These are phyloP conservation scores for Phrixothrix hirtus DNA, from an alignment of 2,888 invertebrate genomes.

Conservation along the genomic window DNA sequence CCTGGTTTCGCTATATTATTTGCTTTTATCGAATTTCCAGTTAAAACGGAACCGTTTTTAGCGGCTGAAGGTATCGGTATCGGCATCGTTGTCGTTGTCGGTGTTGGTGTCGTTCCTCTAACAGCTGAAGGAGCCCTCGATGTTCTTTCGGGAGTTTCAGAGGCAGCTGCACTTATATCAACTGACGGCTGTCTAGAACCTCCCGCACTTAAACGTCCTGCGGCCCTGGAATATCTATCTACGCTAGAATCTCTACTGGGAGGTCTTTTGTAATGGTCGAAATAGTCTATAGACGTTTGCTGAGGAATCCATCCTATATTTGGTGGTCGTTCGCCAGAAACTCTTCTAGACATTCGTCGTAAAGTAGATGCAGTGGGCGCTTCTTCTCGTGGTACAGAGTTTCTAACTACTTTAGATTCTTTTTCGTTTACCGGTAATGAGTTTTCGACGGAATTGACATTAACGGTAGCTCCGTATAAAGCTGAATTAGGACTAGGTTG, in stretches of 20 bases:
- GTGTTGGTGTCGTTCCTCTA: slow-evolving; percentile 60
- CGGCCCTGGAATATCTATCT: slow-evolving; percentile 73
- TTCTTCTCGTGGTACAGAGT: slow-evolving; percentile 43
- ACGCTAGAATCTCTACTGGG: slow-evolving; percentile 87
- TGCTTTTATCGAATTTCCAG: slow-evolving; percentile 56
- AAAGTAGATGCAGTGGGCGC: slow-evolving; percentile 48
- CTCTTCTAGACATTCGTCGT: slow-evolving; percentile 60
- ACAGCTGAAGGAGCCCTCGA: slow-evolving; percentile 61
- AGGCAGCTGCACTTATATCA: slow-evolving; percentile 59
- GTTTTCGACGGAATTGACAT: slow-evolving; percentile 19
- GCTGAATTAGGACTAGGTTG: slow-evolving; percentile 6
- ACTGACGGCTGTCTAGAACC: slow-evolving; percentile 79
- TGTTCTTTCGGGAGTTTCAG: slow-evolving; percentile 57
- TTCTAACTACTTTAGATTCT: slow-evolving; percentile 34
- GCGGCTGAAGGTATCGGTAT: slow-evolving; percentile 57
- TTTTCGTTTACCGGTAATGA: slow-evolving; percentile 29
- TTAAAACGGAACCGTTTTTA: slow-evolving; percentile 69
- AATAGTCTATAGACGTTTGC: slow-evolving; percentile 83
- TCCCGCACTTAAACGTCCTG: slow-evolving; percentile 60
- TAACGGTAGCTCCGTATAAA: slow-evolving; percentile 35
- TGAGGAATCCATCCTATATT: slow-evolving; percentile 56
- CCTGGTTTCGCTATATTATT: slow-evolving; percentile 46
- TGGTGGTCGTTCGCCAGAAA: slow-evolving; percentile 53
- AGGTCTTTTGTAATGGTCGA: slow-evolving; percentile 92
- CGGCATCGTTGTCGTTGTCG: too few species aligned